Conservation (phyloP, 2,113 vertebrate genomes). For the Carassius auratus region DNA sequence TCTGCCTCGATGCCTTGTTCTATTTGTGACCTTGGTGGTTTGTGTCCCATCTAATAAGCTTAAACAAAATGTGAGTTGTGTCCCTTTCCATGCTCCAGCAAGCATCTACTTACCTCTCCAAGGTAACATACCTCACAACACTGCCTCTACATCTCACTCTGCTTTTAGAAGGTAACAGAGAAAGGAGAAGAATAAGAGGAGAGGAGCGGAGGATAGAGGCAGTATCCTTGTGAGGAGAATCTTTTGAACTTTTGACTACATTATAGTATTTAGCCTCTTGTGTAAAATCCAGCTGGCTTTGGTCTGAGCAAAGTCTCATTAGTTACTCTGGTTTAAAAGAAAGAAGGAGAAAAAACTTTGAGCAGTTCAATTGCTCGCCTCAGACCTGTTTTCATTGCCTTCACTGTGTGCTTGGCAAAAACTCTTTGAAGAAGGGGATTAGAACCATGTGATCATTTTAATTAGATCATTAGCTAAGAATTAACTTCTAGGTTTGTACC, state of each 20-base stretch:
- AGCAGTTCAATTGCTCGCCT: slow-evolving; percentile 64
- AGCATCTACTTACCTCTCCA: slow-evolving; percentile 66
- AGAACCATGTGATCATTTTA: slow-evolving; percentile 78
- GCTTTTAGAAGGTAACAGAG: slow-evolving; percentile 32
- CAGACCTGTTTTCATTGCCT: slow-evolving; percentile 70
- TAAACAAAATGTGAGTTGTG: slow-evolving; percentile 68
- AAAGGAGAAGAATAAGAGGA: slow-evolving; percentile 15
- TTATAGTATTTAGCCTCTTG: slow-evolving; percentile 63
- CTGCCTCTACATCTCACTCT: slow-evolving; percentile 33
- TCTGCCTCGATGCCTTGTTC: slow-evolving; percentile 62
- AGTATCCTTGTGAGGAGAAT: slow-evolving; percentile 57
- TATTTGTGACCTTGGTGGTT: slow-evolving; percentile 70
- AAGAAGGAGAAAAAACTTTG: slow-evolving; percentile 53
- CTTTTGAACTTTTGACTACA: slow-evolving; percentile 66
- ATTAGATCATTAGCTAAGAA: slow-evolving; percentile 79
- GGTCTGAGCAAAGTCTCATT: slow-evolving; percentile 65
- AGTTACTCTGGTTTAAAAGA: slow-evolving; percentile 66
- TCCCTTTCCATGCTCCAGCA: slow-evolving; percentile 52
- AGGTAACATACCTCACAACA: slow-evolving; percentile 48
- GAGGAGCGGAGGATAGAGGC: slow-evolving; percentile 39
- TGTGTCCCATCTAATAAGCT: slow-evolving; percentile 67
- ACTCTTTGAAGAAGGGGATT: slow-evolving; percentile 74
- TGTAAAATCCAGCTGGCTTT: slow-evolving; percentile 68
- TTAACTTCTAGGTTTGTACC: slow-evolving; percentile 74
- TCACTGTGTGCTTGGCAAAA: slow-evolving; percentile 59